Percentiles rank a stretch among this genome's conserved stretches.
phyloP scores from a whole-genome alignment of 1,140 invertebrate genomes.

The Vanessa tameamea region DNA sequence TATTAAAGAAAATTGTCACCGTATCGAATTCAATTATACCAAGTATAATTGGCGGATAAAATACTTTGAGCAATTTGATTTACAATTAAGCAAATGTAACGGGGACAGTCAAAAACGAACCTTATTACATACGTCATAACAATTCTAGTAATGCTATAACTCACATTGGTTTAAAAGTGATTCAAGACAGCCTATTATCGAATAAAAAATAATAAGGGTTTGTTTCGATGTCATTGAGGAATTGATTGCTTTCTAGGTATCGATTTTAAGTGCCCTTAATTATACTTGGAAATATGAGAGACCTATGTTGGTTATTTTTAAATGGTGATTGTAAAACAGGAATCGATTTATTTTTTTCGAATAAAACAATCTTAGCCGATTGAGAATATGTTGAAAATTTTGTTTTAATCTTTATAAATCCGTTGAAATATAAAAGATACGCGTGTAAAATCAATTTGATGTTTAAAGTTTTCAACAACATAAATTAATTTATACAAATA shows the following conservation, averaged over 20 bases:
- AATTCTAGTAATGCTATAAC: conserved; percentile 15
- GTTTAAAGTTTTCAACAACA: no score
- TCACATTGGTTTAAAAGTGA: conserved; percentile 35
- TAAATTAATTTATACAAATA: no score
- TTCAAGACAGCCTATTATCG: conserved; percentile 47
- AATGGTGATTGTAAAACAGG: conserved; percentile 1
- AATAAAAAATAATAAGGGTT: conserved; percentile 53
- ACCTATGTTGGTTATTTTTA: conserved; percentile 19
- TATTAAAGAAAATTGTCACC: conserved; percentile 56
- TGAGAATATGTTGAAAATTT: background rate
- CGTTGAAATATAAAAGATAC: background rate
- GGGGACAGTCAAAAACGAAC: conserved; percentile 30
- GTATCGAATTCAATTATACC: conserved; percentile 51
- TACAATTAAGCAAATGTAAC: conserved; percentile 29
- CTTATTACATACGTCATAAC: conserved; percentile 23
- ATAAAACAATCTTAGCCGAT: background rate
- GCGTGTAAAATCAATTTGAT: no score
- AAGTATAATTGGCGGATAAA: conserved; percentile 55
- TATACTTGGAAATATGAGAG: conserved; percentile 53
- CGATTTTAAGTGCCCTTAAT: conserved; percentile 50
- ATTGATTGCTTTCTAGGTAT: conserved; percentile 63
- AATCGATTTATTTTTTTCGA: background rate
- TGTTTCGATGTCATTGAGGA: conserved; percentile 52
- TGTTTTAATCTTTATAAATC: background rate
- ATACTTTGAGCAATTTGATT: conserved; percentile 41